Base-by-base conservation (phyloP, 30 jellyfish, hydroid and myxozoan species). In the Pelagia noctiluca region DNA sequence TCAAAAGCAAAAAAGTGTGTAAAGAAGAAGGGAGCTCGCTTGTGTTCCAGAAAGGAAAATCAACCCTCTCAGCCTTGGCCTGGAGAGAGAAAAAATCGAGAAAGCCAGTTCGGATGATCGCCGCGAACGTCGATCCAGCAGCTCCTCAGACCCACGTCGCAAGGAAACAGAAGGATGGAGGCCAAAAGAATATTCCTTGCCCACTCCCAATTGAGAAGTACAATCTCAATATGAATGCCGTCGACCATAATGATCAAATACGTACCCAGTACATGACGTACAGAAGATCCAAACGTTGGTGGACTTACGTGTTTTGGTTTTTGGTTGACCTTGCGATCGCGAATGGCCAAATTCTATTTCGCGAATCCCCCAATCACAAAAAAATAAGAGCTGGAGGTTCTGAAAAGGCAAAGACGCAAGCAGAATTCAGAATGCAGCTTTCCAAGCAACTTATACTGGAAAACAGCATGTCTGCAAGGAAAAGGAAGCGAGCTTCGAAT, bases 11-110 rank as follows among this genome's bases (percentile, higher is more conserved):
- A 31, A 57, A 57, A 22, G 24, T 57, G 10, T 57, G 72, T 31
- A 57, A 57, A 31, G 72, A 57, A 57, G n/a, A n/a, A n/a, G n/a
- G n/a, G n/a, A n/a, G n/a, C n/a, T n/a, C n/a, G n/a, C n/a, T n/a
- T n/a, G n/a, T n/a, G n/a, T n/a, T n/a, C n/a, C n/a, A n/a, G n/a
- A n/a, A n/a, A n/a, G n/a, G n/a, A n/a, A n/a, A n/a, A n/a, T n/a
- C n/a, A n/a, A n/a, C n/a, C n/a, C n/a, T n/a, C n/a, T n/a, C n/a
- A n/a, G n/a, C n/a, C n/a, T 24, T 57, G 12, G 72, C 72, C 18
- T 57, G 72, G 72, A 24, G 72, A 57, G 72, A 57, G 72, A 57
- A 57, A 57, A 57, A 57, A 31, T 7, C 72, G 16, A 13, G 72
- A 57, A 57, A 57, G 26, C 72, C 72, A 7, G 72, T 57, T 7